A percentile compares a stretch with the other conserved stretches of the same genome.
These are phyloP conservation scores for Danionella dracula DNA, from an alignment of 2,797 vertebrate species.

Conservation along the genomic window DNA sequence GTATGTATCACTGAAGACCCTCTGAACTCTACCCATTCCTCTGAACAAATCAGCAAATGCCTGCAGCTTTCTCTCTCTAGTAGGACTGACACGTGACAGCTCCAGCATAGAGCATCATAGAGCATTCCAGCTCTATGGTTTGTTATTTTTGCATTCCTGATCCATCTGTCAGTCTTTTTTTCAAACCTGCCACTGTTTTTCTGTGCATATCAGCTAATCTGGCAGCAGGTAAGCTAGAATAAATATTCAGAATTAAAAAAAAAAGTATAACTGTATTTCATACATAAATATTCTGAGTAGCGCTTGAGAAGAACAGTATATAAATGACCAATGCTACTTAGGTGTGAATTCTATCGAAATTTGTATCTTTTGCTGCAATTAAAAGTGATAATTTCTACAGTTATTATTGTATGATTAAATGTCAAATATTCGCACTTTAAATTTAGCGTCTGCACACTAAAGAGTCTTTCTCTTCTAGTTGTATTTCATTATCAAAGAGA, in stretches of 20 bases:
- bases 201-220: constrained; percentile 44
- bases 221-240: constrained; percentile 52
- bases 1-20: not conserved
- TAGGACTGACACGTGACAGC: constrained; percentile 23
- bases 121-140: constrained; percentile 11
- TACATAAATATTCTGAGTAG: no score
- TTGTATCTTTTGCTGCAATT: no score
- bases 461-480: no score
- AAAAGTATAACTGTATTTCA: no score
- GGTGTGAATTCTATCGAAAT: no score
- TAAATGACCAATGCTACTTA: no score
- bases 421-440: no score
- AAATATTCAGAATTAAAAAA: constrained; percentile 51
- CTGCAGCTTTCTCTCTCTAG: not conserved
- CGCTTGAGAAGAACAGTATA: no score
- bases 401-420: no score
- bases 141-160: constrained; percentile 21
- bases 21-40: not conserved
- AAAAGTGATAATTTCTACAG: no score
- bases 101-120: not conserved
- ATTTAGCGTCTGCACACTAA: no score
- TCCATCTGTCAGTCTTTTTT: constrained; percentile 28
- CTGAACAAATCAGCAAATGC: not conserved
- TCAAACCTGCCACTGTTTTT: constrained; percentile 33
- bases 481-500: no score